Evolutionary conservation across 35 echinoderm and acorn worm species (phyloP).

Genomic region (Patiria miniata): DNA sequence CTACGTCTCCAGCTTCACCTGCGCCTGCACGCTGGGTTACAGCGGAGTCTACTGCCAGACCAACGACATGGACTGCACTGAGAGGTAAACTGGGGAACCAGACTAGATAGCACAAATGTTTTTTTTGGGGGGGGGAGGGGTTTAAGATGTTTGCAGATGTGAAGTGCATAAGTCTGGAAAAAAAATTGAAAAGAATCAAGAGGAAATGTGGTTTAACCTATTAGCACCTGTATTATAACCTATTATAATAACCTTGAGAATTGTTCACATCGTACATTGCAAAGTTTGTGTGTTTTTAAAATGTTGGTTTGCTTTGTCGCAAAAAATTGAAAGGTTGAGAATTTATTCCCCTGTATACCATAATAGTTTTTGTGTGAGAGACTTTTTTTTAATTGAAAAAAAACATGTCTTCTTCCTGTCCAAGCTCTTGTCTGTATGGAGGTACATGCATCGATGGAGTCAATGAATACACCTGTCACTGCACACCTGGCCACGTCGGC

Average conservation of each 20-base stretch:
- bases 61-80: slow-evolving; percentile 79
- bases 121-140: too few relatives aligned
- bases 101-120: too few relatives aligned
- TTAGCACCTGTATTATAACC: too few relatives aligned
- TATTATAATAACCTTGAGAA: too few relatives aligned
- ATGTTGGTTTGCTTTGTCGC: not conserved
- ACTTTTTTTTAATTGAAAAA: not conserved
- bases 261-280: too few relatives aligned
- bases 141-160: too few relatives aligned
- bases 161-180: not conserved
- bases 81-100: slow-evolving; percentile 48
- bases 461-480: slow-evolving; percentile 79
- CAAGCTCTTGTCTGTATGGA: slow-evolving; percentile 81
- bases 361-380: too few relatives aligned
- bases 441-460: slow-evolving; percentile 83
- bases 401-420: not conserved
- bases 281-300: too few relatives aligned
- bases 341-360: not conserved
- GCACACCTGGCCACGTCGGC: slow-evolving; percentile 63
- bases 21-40: slow-evolving; percentile 66
- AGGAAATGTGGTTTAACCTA: too few relatives aligned
- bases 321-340: not conserved
- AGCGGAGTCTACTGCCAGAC: slow-evolving; percentile 77
- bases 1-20: slow-evolving; percentile 73
- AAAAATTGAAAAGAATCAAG: too few relatives aligned